Evolutionary conservation across 2,113 vertebrate species (phyloP).

Genomic region (Oreocharis arfaki): DNA sequence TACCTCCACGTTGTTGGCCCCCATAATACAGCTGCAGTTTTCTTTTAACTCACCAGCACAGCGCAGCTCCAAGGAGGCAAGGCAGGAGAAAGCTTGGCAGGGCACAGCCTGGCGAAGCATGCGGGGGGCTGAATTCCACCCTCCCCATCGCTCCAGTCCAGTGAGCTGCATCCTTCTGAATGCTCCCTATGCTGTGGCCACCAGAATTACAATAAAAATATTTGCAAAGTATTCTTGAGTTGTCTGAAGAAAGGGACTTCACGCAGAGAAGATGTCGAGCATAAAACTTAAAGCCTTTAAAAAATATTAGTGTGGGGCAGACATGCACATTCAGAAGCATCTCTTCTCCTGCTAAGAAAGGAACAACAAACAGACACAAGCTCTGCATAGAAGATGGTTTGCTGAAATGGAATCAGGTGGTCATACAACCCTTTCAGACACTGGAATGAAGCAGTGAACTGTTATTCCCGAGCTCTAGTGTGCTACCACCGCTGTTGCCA

Average conservation of each 20-base stretch:
- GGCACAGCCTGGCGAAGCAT: neutral
- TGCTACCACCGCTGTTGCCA: rapidly evolving
- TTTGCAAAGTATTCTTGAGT: conserved; percentile 22
- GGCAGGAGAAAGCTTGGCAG: neutral
- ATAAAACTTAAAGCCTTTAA: neutral
- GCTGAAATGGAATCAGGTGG: neutral
- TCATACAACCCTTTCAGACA: neutral
- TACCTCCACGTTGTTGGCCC: neutral
- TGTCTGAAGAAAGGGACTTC: conserved; percentile 1
- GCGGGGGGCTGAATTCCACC: neutral
- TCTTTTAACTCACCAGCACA: neutral
- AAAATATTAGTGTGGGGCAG: neutral
- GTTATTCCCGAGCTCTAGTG: neutral
- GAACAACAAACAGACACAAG: neutral
- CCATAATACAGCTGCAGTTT: neutral
- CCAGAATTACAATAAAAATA: conserved; percentile 28
- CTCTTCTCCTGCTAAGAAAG: neutral
- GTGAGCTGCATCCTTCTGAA: conserved; percentile 34
- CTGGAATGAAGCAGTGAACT: rapidly evolving
- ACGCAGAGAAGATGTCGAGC: neutral
- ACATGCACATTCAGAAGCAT: neutral
- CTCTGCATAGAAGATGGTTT: neutral
- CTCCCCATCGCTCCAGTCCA: neutral
- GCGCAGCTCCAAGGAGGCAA: neutral
- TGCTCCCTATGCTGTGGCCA: conserved; percentile 3